Base-by-base conservation (phyloP, 2,113 vertebrate genomes). In the Formicarius rufipectus region DNA sequence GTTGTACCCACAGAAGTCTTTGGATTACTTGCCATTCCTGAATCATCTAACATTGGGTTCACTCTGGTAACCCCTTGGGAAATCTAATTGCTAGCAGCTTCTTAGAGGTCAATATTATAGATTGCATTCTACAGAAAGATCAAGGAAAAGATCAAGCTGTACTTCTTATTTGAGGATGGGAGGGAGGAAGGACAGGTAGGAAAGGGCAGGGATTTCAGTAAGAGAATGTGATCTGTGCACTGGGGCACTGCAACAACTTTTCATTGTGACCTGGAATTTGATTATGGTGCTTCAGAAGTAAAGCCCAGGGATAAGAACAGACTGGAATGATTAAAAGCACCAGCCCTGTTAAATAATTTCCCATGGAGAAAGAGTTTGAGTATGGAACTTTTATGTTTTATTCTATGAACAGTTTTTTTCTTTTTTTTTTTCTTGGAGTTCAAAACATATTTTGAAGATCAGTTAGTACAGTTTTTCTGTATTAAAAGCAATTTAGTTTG, bases 91-190 rank as follows among this genome's bases (percentile, higher is more conserved):
- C 77, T 90, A 52, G 67, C 82, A 60, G 69, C 84, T 84, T 88
- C 83, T 92, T 58, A 52, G 59, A 87, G 85, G 91, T 95, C 94
- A 96, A 92, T 97, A 93, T 90, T 97, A 97, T 97, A 62, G 96
- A 95, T 94, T 93, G 82, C 37, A 91, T 96, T 87, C 78, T 95
- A 91, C 79, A 87, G 91, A 96, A 96, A 96, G 93, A 96, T 97
- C 94, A 96, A 94, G 82, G 90, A 59, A 96, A 97, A 97, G 85
- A 97, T 96, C 85, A 95, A 96, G 80, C 84, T 93, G 84, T 88
- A 90, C 79, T 95, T 44, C 84, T 84, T 91, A 78, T 83, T 93
- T 93, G 84, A 89, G 82, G 92, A 55, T 53, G 85, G 84, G 83
- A 72, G 84, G 35, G 73, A 75, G 81, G 84, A 90, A 92, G 72